Conservation (phyloP, 53 echinoderm and acorn worm genomes). For the Holothuria scabra region DNA sequence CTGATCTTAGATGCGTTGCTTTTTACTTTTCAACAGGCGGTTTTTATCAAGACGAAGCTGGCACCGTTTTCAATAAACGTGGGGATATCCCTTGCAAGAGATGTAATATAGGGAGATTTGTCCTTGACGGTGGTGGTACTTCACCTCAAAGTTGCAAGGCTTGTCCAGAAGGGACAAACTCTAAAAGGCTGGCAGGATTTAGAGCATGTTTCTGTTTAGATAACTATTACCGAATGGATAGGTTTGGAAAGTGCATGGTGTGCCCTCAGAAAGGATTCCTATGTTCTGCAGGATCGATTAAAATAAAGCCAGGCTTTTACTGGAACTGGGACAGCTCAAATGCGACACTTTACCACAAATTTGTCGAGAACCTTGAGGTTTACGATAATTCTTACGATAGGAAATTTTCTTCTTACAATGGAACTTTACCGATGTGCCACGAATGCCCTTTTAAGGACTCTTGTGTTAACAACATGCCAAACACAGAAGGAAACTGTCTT, state of each 20-base stretch:
- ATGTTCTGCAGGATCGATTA: background rate
- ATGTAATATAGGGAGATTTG: background rate
- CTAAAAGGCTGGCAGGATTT: background rate
- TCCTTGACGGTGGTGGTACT: background rate
- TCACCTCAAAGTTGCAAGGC: background rate
- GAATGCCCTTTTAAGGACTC: background rate
- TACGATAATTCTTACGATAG: constrained; percentile 7
- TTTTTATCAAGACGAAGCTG: background rate
- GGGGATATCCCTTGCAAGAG: background rate
- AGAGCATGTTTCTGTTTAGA: constrained; percentile 6
- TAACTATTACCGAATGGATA: background rate
- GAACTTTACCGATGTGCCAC: background rate
- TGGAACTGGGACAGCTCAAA: constrained; percentile 35
- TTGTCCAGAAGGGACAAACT: background rate
- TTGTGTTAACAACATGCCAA: background rate
- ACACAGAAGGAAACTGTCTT: background rate
- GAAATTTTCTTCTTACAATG: background rate
- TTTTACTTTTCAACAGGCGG: background rate
- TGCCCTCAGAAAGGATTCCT: constrained; percentile 15
- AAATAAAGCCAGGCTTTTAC: constrained; percentile 13
- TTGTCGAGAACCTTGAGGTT: constrained; percentile 3
- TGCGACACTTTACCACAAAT: background rate
- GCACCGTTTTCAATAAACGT: background rate
- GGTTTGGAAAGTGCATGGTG: constrained; percentile 9
- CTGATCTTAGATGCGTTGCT: too few species aligned